Evolutionary conservation across 2,113 vertebrate genomes (phyloP).

Genomic region (Bettongia penicillata): DNA sequence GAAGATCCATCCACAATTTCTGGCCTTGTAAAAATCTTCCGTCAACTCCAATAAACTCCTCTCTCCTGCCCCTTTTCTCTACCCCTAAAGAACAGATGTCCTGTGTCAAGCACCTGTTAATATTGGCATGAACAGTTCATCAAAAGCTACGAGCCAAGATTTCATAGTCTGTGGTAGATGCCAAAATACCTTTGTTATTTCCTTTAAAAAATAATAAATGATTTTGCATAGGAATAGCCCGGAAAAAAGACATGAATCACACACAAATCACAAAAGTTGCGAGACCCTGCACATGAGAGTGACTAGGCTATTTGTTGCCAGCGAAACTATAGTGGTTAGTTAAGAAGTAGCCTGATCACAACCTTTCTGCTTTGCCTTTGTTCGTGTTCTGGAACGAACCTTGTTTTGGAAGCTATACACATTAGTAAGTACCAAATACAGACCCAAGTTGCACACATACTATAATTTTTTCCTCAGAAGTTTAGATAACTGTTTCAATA

Average conservation of each 20-base stretch:
- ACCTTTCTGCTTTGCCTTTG: conserved; percentile 22
- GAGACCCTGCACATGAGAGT: background rate
- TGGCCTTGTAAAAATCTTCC: conserved; percentile 62
- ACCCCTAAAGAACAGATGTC: conserved; percentile 63
- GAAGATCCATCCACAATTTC: conserved; percentile 53
- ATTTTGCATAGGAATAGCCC: conserved; percentile 54
- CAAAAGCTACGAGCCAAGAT: conserved; percentile 43
- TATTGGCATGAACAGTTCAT: conserved; percentile 62
- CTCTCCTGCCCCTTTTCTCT: background rate
- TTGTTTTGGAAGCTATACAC: conserved; percentile 28
- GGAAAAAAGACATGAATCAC: conserved; percentile 29
- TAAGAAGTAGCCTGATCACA: background rate
- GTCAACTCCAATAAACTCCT: conserved; percentile 57
- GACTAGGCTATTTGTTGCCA: background rate
- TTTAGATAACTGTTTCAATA: background rate
- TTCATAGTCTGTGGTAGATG: conserved; percentile 56
- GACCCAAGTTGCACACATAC: background rate
- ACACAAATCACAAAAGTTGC: conserved; percentile 37
- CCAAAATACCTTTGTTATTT: conserved; percentile 66
- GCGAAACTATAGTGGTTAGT: conserved; percentile 20
- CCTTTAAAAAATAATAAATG: conserved; percentile 45
- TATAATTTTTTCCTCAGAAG: background rate
- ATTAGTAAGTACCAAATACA: background rate
- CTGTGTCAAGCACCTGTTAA: conserved; percentile 70
- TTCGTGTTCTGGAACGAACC: conserved; percentile 16